phyloP scores from a whole-genome alignment of 1,140 invertebrate species.

The Zeugodacus cucurbitae region DNA sequence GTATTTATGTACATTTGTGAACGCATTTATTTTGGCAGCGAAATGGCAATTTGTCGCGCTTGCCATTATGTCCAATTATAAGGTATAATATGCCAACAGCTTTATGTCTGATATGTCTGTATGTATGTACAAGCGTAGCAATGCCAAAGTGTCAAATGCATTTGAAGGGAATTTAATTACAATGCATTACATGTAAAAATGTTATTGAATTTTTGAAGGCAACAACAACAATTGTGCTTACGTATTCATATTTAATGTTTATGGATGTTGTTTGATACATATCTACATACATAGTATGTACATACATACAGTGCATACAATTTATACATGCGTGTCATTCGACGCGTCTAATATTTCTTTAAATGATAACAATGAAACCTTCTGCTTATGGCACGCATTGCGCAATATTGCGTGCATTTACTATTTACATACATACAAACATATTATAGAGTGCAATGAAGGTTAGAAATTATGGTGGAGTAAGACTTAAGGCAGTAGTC shows the following conservation, averaged over 20 bases:
- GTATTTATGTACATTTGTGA: not conserved
- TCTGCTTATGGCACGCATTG: not conserved
- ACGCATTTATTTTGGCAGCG: not conserved
- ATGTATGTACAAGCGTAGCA: not conserved
- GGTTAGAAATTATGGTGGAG: not conserved
- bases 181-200: conserved; percentile 22
- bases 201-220: conserved; percentile 27
- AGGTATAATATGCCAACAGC: not conserved
- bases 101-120: not conserved
- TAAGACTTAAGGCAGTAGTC: not conserved
- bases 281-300: not conserved
- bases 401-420: not conserved
- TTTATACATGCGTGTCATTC: not conserved
- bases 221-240: not conserved
- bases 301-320: not conserved
- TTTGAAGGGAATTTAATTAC: conserved; percentile 23
- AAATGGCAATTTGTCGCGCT: conserved; percentile 23
- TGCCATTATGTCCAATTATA: conserved; percentile 18
- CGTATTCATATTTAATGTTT: conserved; percentile 16
- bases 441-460: not conserved
- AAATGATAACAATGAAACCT: not conserved
- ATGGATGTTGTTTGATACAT: not conserved
- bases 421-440: not conserved
- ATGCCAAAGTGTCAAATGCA: conserved; percentile 22
- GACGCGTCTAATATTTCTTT: not conserved